Conservation (phyloP, 2,888 invertebrate species). For the Acanthosepion lycidas region DNA sequence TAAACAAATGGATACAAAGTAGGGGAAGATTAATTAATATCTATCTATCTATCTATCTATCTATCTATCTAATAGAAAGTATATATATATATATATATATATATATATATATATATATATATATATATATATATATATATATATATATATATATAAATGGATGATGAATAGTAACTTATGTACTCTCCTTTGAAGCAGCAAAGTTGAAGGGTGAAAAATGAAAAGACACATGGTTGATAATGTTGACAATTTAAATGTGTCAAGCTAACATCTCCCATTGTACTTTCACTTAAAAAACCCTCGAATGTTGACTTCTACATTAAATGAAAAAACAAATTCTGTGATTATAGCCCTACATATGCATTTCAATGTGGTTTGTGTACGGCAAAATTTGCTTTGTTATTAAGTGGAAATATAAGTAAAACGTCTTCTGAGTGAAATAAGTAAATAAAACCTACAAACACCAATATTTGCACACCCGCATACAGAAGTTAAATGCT, state of each 20-base stretch:
- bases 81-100: too few relatives aligned
- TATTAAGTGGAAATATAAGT: not conserved
- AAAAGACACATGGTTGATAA: not conserved
- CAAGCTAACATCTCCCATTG: not conserved
- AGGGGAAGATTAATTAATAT: not conserved
- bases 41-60: not conserved
- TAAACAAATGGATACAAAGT: not conserved
- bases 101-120: too few relatives aligned
- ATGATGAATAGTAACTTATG: not conserved
- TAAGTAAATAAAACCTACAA: not conserved
- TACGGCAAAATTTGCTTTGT: not conserved
- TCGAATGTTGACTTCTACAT: not conserved
- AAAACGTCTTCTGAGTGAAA: too few relatives aligned
- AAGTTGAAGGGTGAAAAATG: not conserved
- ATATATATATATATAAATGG: too few relatives aligned
- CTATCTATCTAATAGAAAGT: not conserved
- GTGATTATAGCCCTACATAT: not conserved
- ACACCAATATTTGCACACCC: not conserved
- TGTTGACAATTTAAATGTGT: not conserved
- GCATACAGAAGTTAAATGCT: not conserved
- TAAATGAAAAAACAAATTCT: not conserved
- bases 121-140: too few relatives aligned
- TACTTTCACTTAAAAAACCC: not conserved
- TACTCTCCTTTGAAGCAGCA: not conserved
- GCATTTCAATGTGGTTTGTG: not conserved